A percentile compares a stretch with the other conserved stretches of the same genome.
These are phyloP conservation scores for Anomalospiza imberbis DNA, from an alignment of 2,797 vertebrate species.

Conservation along the genomic window DNA sequence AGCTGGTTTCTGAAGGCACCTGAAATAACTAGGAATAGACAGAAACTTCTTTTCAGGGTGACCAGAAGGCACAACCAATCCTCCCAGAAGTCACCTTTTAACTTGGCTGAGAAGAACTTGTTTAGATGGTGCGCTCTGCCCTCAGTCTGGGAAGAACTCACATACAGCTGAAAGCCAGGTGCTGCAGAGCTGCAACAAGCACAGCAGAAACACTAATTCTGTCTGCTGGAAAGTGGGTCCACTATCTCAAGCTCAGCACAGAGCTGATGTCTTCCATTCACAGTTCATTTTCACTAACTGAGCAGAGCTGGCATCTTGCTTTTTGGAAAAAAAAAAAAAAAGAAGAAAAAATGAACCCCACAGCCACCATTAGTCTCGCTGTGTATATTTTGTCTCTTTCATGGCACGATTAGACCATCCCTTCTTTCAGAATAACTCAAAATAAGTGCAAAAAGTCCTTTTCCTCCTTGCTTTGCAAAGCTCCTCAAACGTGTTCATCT, in stretches of 20 bases:
- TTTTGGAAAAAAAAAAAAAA: background rate
- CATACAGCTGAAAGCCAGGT: background rate
- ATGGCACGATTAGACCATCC: accelerated
- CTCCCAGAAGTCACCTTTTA: background rate
- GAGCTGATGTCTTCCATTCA: background rate
- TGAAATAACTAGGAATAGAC: background rate
- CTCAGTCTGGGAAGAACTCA: background rate
- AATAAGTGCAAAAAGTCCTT: background rate
- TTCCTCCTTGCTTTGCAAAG: background rate
- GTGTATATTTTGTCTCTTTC: background rate
- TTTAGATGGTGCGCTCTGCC: background rate
- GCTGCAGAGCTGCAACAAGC: background rate
- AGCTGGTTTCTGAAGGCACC: background rate
- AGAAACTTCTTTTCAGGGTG: background rate
- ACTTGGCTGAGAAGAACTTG: background rate
- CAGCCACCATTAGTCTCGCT: background rate
- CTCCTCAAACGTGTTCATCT: background rate
- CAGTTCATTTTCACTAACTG: background rate
- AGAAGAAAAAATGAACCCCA: background rate
- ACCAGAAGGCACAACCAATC: background rate
- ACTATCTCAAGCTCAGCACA: background rate
- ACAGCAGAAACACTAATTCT: background rate
- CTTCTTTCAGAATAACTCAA: background rate
- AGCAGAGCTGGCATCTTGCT: background rate
- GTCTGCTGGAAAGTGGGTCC: background rate